phyloP scores from a whole-genome alignment of 2,797 vertebrate species.

The Takifugu rubripes region DNA sequence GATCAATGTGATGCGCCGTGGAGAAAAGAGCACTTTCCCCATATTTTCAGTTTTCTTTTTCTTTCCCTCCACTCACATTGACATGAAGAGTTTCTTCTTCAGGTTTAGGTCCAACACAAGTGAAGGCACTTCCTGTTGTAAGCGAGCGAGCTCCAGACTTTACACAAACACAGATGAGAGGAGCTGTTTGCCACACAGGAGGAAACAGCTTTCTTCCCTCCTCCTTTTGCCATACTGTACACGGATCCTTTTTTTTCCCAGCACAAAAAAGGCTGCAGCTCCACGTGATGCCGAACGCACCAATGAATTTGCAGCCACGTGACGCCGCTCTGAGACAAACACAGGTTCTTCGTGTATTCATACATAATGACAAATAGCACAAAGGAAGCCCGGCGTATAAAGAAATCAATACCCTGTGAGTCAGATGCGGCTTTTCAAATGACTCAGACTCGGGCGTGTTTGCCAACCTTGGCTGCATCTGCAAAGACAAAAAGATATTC shows the following conservation, averaged over 20 bases:
- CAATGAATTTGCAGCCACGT: constrained; percentile 19
- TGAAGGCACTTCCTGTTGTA: constrained; percentile 41
- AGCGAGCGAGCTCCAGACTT: constrained; percentile 47
- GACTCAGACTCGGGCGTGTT: constrained; percentile 59
- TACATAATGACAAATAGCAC: constrained; percentile 26
- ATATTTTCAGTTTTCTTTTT: too few relatives aligned
- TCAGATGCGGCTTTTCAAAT: constrained; percentile 59
- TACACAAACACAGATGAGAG: constrained; percentile 46
- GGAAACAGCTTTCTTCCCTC: constrained; percentile 25
- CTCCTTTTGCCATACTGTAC: constrained; percentile 32
- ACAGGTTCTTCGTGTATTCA: constrained; percentile 13
- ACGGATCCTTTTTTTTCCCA: constrained; percentile 29
- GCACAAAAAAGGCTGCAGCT: constrained; percentile 32
- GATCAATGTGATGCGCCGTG: too few relatives aligned
- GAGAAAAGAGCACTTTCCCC: too few relatives aligned
- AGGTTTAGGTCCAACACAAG: constrained; percentile 23
- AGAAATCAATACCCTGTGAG: constrained; percentile 58
- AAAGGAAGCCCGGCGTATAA: constrained; percentile 23
- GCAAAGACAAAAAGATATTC: constrained; percentile 56
- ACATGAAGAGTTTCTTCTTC: not conserved
- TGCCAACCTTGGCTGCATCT: constrained; percentile 57
- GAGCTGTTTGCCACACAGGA: constrained; percentile 36
- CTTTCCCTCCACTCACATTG: not conserved
- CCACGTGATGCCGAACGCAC: constrained; percentile 26
- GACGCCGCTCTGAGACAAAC: constrained; percentile 26